These are phyloP conservation scores for Alviniconcha marisindica DNA, from an alignment of 1,140 invertebrate genomes.

Conservation along the genomic window DNA sequence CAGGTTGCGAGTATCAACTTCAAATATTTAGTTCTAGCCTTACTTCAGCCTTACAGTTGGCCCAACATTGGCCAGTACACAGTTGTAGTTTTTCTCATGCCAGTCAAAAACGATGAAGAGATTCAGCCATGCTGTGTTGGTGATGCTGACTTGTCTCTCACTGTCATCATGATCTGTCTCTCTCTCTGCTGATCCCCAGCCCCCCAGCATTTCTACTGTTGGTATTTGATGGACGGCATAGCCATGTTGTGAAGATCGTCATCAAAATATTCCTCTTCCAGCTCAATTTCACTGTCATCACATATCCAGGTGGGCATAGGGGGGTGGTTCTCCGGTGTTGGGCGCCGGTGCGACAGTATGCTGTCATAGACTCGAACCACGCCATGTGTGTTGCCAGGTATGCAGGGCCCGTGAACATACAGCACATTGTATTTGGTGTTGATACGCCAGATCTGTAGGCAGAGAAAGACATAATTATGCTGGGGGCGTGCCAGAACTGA, in stretches of 20 bases:
- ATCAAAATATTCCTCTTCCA: conserved; percentile 85
- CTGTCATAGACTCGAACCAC: conserved; percentile 91
- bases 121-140: neutral
- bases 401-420: conserved; percentile 87
- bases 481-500: too few species aligned
- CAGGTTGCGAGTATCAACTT: too few species aligned
- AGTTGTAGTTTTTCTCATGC: neutral
- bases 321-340: conserved; percentile 77
- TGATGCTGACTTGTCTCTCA: neutral
- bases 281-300: conserved; percentile 63
- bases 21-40: too few species aligned
- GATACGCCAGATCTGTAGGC: conserved; percentile 91
- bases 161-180: neutral
- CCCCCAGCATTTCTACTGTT: neutral
- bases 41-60: too few species aligned
- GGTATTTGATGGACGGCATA: conserved; percentile 82
- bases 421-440: conserved; percentile 96
- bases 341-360: conserved; percentile 78
- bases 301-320: conserved; percentile 88
- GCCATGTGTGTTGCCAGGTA: conserved; percentile 89
- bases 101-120: neutral
- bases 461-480: too few species aligned
- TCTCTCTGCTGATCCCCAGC: neutral
- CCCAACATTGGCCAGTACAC: neutral
- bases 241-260: conserved; percentile 84